phyloP scores from a whole-genome alignment of 2,797 vertebrate genomes.

The Yasuhikotakia modesta region DNA sequence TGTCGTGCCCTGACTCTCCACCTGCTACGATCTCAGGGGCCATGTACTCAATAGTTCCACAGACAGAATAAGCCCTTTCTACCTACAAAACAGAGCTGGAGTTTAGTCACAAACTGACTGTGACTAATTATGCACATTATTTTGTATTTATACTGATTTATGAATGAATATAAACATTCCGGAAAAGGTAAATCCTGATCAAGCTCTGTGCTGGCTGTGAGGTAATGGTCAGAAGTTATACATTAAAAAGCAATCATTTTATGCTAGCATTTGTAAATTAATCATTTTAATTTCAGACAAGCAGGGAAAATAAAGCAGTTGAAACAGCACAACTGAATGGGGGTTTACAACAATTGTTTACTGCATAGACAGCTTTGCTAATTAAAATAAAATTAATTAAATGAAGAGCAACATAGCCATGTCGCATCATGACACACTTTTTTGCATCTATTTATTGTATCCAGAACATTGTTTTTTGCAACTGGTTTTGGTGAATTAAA shows the following conservation, averaged over 20 bases:
- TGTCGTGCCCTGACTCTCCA: conserved; percentile 93
- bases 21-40: conserved; percentile 97
- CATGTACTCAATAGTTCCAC: conserved; percentile 99
- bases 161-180: too few relatives aligned
- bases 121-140: background rate
- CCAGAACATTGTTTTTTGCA: background rate
- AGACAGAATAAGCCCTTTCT: conserved; percentile 95
- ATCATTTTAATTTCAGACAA: too few relatives aligned
- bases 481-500: background rate
- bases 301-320: too few relatives aligned
- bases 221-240: too few relatives aligned
- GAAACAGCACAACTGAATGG: too few relatives aligned
- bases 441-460: background rate
- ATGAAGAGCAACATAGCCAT: background rate
- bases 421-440: background rate
- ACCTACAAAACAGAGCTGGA: conserved; percentile 70
- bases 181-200: too few relatives aligned
- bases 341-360: too few relatives aligned
- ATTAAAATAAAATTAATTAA: too few relatives aligned
- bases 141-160: conserved; percentile 6
- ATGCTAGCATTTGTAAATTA: too few relatives aligned
- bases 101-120: background rate
- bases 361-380: too few relatives aligned
- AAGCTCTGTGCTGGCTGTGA: too few relatives aligned
- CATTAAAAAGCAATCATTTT: too few relatives aligned